A percentile compares a stretch with the other conserved stretches of the same genome.
phyloP scores from a whole-genome alignment of 2,888 invertebrate genomes.

The Taphrorychus bicolor region DNA sequence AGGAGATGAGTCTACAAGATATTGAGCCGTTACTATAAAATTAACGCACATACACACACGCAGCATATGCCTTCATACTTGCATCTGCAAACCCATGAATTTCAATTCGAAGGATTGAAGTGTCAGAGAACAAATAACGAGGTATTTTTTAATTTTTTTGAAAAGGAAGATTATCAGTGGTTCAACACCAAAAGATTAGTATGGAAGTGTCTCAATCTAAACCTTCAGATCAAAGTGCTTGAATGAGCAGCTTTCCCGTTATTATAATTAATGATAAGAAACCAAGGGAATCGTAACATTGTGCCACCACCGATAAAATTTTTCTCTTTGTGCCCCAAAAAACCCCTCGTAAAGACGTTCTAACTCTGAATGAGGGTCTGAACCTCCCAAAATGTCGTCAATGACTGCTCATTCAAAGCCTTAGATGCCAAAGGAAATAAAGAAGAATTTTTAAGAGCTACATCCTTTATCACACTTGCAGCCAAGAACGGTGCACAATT shows the following conservation, averaged over 20 bases:
- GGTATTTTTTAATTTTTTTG: background rate
- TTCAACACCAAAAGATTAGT: too few species aligned
- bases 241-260: slow-evolving; percentile 38
- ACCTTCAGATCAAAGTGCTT: slow-evolving; percentile 29
- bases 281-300: slow-evolving; percentile 37
- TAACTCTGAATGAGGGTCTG: slow-evolving; percentile 11
- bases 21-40: slow-evolving; percentile 13
- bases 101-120: slow-evolving; percentile 14
- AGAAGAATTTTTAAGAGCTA: slow-evolving; percentile 9
- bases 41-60: slow-evolving; percentile 26
- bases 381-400: background rate
- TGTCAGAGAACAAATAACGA: slow-evolving; percentile 7
- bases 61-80: slow-evolving; percentile 17
- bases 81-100: slow-evolving; percentile 28
- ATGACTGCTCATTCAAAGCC: slow-evolving; percentile 7
- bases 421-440: slow-evolving; percentile 11
- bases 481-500: slow-evolving; percentile 34
- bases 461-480: slow-evolving; percentile 20
- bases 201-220: slow-evolving; percentile 30
- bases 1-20: slow-evolving; percentile 23
- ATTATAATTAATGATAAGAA: slow-evolving; percentile 31
- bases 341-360: slow-evolving; percentile 5
- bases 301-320: slow-evolving; percentile 25
- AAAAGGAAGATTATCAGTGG: slow-evolving; percentile 6
- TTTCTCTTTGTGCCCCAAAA: slow-evolving; percentile 13